Evolutionary conservation across 2,113 vertebrate species (phyloP), one percentile per base, ranked within the genome.

Genomic region (Lasiurus cinereus): DNA sequence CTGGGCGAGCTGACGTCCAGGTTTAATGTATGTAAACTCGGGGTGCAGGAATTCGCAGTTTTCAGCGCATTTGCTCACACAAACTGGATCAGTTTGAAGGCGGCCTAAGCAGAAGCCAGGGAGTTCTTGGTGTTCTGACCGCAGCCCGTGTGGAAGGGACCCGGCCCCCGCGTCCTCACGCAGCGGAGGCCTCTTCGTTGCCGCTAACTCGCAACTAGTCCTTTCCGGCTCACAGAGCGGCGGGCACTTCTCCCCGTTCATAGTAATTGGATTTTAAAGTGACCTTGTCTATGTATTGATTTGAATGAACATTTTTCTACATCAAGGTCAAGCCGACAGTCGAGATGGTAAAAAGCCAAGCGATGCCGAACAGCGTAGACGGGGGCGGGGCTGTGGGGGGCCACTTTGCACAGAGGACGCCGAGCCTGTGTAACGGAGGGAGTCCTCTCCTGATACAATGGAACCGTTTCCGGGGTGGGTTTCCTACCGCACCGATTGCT

Each of bases 181-280:
- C 90, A 62, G 89, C 90, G 31, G 70, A 83, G 66, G 70, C 3
- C 39, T 39, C 39, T 74, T 79, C 29, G 54, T 79, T 62, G 90
- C 46, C 50, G 64, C 96, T 97, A 94, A 96, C 97, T 97, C 96
- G 95, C 96, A 96, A 0, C 97, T 86, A 76, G 98, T 97, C 97
- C 97, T 92, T 97, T 98, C 97, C 97, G 94, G 97, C 98, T 97
- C 94, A 21, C 95, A 97, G 97, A 97, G 98, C 97, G 97, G 94
- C 97, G 97, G 97, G 95, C 96, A 92, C 97, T 72, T 97, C 98
- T 98, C 97, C 98, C 97, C 97, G 97, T 98, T 99, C 98, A 98
- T 98, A 98, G 98, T 98, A 98, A 98, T 98, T 98, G 98, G 98
- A 98, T 98, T 98, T 98, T 98, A 98, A 98, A 98, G 98, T 98